Evolutionary conservation across 2,888 invertebrate genomes (phyloP), one percentile per base, ranked within the genome.

Genomic region (Latrodectus hesperus): DNA sequence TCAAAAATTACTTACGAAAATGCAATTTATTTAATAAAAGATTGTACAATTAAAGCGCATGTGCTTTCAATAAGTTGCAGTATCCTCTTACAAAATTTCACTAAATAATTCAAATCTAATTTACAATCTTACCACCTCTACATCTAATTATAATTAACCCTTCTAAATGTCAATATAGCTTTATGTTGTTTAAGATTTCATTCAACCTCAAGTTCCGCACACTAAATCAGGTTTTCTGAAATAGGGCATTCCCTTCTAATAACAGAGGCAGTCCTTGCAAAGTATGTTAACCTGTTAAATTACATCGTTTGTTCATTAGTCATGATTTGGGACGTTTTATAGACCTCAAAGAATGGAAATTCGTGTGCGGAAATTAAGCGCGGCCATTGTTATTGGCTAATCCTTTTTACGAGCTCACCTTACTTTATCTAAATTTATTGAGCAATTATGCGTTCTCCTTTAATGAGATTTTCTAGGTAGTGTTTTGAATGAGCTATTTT

Each of bases 371-470:
- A 60, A 60, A 60, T 60, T 60, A 60, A 60, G 60, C 60, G 60
- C 60, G 6, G 60, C 60, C 60, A 60, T 60, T 60, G 60, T 60
- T 60, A 60, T 60, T 71, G 26, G 14, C 6, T 76, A 76, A 76
- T 49, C 75, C 75, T 76, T 49, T 76, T 76, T 76, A 76, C 75
- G 75, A 76, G 49, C 52, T 12, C 60, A 75, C 75, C 26, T 75
- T n/a, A 64, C 75, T 16, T 75, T 75, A 75, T 52, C 65, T 51
- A 49, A 67, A 77, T 77, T 77, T 77, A 77, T 77, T 77, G 65
- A 38, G 67, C 76, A 77, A 77, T 77, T 77, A 77, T 51, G 65
- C 14, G 11, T 67, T 77, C 65, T 22, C 16, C 49, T 49, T 67
- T 77, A 51, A 77, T 77, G 51, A 17, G 49, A 49, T 65, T 77